These are phyloP conservation scores for Xestia sexstrigata DNA, from an alignment of 2,888 invertebrate genomes.

Conservation along the genomic window DNA sequence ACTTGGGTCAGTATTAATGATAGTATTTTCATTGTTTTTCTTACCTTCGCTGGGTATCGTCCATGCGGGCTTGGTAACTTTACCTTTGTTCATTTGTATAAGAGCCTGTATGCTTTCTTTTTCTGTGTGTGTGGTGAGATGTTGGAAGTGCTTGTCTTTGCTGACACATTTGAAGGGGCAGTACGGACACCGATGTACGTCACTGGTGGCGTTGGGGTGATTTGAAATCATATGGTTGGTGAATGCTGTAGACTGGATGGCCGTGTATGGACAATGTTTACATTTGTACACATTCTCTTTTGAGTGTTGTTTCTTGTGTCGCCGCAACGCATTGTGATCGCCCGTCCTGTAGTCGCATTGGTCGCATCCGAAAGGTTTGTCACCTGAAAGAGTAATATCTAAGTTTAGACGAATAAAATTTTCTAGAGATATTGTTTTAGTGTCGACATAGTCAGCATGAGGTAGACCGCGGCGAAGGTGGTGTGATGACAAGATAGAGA, in stretches of 20 bases:
- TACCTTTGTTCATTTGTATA: constrained; percentile 80
- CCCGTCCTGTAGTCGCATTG: constrained; percentile 93
- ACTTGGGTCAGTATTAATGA: constrained; percentile 69
- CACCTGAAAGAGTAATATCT: constrained; percentile 85
- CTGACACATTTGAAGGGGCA: constrained; percentile 92
- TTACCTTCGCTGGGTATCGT: constrained; percentile 83
- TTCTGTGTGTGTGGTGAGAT: constrained; percentile 89
- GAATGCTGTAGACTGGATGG: constrained; percentile 95
- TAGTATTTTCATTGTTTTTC: constrained; percentile 69
- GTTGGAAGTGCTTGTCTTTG: constrained; percentile 91
- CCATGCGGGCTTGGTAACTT: constrained; percentile 83
- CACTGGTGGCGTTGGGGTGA: constrained; percentile 93
- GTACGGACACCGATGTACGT: constrained; percentile 91
- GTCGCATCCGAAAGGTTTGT: constrained; percentile 95
- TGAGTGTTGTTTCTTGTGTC: constrained; percentile 95
- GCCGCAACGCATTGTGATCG: constrained; percentile 95
- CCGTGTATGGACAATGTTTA: constrained; percentile 94
- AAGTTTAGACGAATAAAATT: background rate
- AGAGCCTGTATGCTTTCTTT: constrained; percentile 84
- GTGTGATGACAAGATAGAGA: no score
- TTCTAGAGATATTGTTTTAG: background rate
- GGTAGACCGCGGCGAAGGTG: no score
- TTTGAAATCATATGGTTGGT: constrained; percentile 94
- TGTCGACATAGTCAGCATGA: background rate
- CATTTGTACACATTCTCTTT: constrained; percentile 95